Evolutionary conservation across 2,113 vertebrate genomes (phyloP), one percentile per base, ranked within the genome.

Genomic region (Elaphurus davidianus): DNA sequence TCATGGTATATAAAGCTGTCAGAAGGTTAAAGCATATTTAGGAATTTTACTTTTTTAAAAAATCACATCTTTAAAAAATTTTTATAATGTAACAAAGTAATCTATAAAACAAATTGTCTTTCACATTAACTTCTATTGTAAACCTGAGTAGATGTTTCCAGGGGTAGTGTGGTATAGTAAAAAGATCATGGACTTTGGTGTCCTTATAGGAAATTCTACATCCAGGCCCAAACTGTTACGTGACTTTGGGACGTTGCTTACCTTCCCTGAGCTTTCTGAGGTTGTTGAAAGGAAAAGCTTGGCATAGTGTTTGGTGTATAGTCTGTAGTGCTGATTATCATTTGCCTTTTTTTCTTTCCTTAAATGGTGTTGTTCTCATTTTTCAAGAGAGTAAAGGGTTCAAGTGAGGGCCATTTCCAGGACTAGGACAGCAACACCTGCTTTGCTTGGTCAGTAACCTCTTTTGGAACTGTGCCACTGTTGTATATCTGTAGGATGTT

Each of bases 311-410:
- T 93, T 94, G 28, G 45, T 74, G 62, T 16, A 6, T 97, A 62
- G 7, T 85, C 60, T 92, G 4, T 85, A 82, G 10, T 91, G 14
- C 57, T 91, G 9, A 76, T 74, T 95, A 84, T 36, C 71, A 64
- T 79, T 94, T 90, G 30, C 78, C 54, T 64, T 91, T 87, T 59
- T 62, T 82, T 67, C 30, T 55, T 87, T 78, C 28, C 25, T 28
- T 94, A 84, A 76, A 92, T 96, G 81, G 62, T 95, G 81, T 11
- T 94, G 11, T 84, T 52, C 8, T 91, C 57, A 76, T 95, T 87
- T 90, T 97, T 97, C 79, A 90, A 83, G 74, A 76, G 55, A 89
- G 19, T 90, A 95, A 88, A 54, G 55, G 2, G 25, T 86, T 95
- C 59, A 64, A 33, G 15, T 78, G 71, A 92, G 71, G 43, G 67